Evolutionary conservation across 2,113 vertebrate genomes (phyloP).

Genomic region (Stictonetta naevosa): DNA sequence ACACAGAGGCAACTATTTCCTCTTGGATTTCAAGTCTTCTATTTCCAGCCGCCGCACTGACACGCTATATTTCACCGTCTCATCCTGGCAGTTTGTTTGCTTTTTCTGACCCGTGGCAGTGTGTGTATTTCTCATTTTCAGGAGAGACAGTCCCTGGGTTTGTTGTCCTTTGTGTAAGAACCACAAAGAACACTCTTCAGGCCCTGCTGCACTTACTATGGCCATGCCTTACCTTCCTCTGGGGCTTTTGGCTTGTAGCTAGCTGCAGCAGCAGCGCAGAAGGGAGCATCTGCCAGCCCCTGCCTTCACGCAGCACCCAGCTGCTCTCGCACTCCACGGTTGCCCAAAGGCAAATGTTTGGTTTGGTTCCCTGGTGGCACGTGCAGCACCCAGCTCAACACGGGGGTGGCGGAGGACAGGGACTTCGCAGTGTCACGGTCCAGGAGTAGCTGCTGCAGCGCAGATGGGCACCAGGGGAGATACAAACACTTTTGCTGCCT

Average conservation of each 20-base stretch:
- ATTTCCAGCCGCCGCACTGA: background rate
- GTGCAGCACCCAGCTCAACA: background rate
- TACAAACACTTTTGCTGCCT: background rate
- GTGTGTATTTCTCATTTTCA: background rate
- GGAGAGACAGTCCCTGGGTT: background rate
- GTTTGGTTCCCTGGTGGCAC: rapidly evolving
- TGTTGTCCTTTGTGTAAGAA: background rate
- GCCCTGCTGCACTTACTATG: background rate
- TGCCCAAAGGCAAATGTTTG: background rate
- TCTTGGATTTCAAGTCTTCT: background rate
- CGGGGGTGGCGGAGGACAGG: background rate
- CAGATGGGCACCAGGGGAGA: background rate
- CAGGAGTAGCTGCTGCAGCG: background rate
- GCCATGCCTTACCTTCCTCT: background rate
- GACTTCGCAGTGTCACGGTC: background rate
- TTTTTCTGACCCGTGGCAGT: background rate
- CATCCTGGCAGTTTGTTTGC: background rate
- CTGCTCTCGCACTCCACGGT: background rate
- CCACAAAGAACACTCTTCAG: background rate
- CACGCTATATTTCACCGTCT: background rate
- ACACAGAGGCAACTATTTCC: background rate
- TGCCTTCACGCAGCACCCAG: background rate
- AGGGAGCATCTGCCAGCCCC: background rate
- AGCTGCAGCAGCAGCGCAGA: background rate
- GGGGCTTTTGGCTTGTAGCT: background rate